These are phyloP conservation scores for Andrena flavipes DNA, from an alignment of 2,888 invertebrate species.

Conservation along the genomic window DNA sequence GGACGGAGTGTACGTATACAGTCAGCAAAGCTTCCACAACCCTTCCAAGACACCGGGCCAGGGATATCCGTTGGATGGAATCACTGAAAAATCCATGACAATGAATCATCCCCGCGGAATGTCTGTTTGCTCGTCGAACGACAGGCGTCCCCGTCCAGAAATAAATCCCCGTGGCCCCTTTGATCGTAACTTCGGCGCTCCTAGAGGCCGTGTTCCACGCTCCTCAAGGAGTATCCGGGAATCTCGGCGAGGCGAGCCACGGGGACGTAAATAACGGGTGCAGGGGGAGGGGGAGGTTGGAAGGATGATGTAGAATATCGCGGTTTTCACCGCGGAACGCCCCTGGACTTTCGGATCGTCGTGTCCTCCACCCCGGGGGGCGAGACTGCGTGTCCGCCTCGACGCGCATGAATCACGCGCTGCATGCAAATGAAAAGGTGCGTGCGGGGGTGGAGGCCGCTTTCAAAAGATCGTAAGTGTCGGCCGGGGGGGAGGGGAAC, in stretches of 20 bases:
- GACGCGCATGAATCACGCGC: conserved; percentile 67
- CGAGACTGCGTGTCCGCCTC: conserved; percentile 56
- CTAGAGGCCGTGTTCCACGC: conserved; percentile 14
- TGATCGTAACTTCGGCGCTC: conserved; percentile 54
- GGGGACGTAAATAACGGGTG: conserved; percentile 65
- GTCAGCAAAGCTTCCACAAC: no score
- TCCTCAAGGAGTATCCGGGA: conserved; percentile 52
- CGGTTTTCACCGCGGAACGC: conserved; percentile 70
- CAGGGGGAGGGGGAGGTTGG: conserved; percentile 27
- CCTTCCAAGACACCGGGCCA: no score
- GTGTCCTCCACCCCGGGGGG: conserved; percentile 66
- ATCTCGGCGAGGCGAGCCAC: conserved; percentile 13
- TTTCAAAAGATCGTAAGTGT: conserved; percentile 68
- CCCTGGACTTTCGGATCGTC: conserved; percentile 66
- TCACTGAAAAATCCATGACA: no score
- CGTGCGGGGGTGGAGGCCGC: conserved; percentile 63
- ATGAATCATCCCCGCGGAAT: background rate
- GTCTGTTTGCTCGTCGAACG: background rate
- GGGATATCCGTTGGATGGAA: no score
- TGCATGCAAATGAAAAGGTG: conserved; percentile 71
- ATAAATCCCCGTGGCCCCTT: conserved; percentile 50
- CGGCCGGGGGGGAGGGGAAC: conserved; percentile 13
- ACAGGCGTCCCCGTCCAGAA: conserved; percentile 19
- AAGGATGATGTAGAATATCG: conserved; percentile 59
- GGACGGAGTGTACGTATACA: no score